Base-by-base conservation (phyloP, 1,140 invertebrate species). In the Cotesia chilonis region DNA sequence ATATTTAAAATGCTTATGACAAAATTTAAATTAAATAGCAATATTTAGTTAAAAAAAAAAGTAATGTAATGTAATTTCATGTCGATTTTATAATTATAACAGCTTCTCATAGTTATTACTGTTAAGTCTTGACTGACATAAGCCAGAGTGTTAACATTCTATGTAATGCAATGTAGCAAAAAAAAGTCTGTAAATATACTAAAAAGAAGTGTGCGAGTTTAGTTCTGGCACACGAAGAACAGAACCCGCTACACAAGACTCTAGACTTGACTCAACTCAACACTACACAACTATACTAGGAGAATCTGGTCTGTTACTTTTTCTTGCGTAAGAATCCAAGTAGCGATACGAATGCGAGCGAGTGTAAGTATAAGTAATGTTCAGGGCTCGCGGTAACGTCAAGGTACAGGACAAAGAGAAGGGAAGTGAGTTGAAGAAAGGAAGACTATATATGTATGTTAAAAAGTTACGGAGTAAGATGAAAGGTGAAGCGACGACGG, bases 281-380 rank as follows among this genome's bases (percentile, higher is more conserved):
- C 28, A 28, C 28, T 2, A 28, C 2, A 28, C 28, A 17, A 17
- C 17, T 17, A 28, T 10, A 65, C 64, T 69, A 68, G 67, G 72
- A 59, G 72, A 73, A 73, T 73, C 72, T 69, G 72, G 72, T 69
- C 38, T 70, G 68, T 70, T 70, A 65, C 68, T 66, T 75, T 47
- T 72, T 75, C 74, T 72, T 72, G 74, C 71, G 71, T 72, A 72
- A 73, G 74, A 63, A 63, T 60, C 38, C 54, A 67, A 66, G 52
- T 47, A 57, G 67, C 47, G 9, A 28, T 28, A 28, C 28, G 28
- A 28, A 28, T 28, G 28, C 28, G 28, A 28, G 28, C 28, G 67
- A 6, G 68, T 28, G 54, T 52, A 52, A 35, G 57, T 2, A 20
- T 20, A 59, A 9, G 57, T 59, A 59, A n/a, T 28, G 17, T 59